Evolutionary conservation across 2,888 invertebrate species (phyloP).

Genomic region (Cephonodes hylas): DNA sequence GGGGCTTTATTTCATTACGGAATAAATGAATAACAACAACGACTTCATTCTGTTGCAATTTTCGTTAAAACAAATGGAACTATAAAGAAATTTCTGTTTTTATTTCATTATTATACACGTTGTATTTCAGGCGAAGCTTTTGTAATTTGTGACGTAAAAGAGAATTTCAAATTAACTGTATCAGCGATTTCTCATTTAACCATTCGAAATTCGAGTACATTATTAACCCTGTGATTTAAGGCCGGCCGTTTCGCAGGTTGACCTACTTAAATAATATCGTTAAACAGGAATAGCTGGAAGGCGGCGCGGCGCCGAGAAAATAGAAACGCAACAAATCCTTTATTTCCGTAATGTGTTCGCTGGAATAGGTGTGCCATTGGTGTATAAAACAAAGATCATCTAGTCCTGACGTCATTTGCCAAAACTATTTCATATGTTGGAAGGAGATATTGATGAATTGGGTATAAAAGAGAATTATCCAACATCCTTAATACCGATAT

Average conservation of each 20-base stretch:
- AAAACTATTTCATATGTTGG: no score
- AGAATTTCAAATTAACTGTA: constrained; percentile 24
- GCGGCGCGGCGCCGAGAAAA: constrained; percentile 46
- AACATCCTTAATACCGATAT: no score
- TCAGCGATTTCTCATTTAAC: not conserved
- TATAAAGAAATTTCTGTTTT: not conserved
- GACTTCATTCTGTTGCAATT: constrained; percentile 26
- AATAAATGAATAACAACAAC: constrained; percentile 44
- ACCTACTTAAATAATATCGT: constrained; percentile 11
- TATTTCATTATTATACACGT: not conserved
- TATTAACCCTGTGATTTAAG: not conserved
- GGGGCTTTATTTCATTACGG: constrained; percentile 52
- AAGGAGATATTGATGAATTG: no score
- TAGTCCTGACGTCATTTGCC: not conserved
- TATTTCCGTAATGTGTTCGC: constrained; percentile 41
- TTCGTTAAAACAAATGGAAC: constrained; percentile 29
- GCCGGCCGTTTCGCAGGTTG: constrained; percentile 12
- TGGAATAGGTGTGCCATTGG: constrained; percentile 8
- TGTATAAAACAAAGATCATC: not conserved
- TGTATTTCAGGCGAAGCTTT: not conserved
- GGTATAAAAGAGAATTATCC: no score
- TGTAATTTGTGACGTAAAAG: not conserved
- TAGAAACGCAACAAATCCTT: constrained; percentile 53
- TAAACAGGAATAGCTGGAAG: constrained; percentile 36
- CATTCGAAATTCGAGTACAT: not conserved